Percentiles rank a stretch among this genome's conserved stretches.
phyloP scores from a whole-genome alignment of 2,113 vertebrate genomes.

The Tringa solitaria region DNA sequence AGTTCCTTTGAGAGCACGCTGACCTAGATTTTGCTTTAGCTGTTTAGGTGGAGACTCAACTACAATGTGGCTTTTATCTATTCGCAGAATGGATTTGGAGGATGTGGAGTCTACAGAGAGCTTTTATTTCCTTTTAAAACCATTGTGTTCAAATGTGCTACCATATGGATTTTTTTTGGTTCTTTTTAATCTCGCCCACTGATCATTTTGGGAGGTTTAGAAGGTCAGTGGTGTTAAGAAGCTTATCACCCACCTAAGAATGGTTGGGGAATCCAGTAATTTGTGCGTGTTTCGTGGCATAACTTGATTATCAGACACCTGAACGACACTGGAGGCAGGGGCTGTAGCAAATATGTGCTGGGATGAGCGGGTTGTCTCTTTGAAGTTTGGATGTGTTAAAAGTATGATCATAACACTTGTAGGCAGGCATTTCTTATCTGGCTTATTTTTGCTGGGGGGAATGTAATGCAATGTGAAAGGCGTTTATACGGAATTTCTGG shows the following conservation, averaged over 20 bases:
- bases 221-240: background rate
- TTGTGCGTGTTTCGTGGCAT: background rate
- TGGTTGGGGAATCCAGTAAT: background rate
- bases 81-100: background rate
- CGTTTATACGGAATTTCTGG: conserved; percentile 2
- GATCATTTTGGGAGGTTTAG: background rate
- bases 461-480: background rate
- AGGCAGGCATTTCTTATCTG: background rate
- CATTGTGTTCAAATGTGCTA: background rate
- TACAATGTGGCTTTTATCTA: background rate
- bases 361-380: background rate
- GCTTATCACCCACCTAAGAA: background rate
- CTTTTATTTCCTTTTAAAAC: background rate
- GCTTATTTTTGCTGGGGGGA: background rate
- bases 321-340: background rate
- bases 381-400: background rate
- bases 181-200: background rate
- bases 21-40: background rate
- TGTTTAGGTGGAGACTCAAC: background rate
- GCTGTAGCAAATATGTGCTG: background rate
- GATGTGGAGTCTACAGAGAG: background rate
- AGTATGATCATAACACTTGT: background rate
- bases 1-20: background rate
- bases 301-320: background rate
- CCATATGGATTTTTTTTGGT: background rate